A percentile compares a stretch with the other conserved stretches of the same genome.
phyloP scores from a whole-genome alignment of 2,113 vertebrate species.

The Pholis gunnellus region DNA sequence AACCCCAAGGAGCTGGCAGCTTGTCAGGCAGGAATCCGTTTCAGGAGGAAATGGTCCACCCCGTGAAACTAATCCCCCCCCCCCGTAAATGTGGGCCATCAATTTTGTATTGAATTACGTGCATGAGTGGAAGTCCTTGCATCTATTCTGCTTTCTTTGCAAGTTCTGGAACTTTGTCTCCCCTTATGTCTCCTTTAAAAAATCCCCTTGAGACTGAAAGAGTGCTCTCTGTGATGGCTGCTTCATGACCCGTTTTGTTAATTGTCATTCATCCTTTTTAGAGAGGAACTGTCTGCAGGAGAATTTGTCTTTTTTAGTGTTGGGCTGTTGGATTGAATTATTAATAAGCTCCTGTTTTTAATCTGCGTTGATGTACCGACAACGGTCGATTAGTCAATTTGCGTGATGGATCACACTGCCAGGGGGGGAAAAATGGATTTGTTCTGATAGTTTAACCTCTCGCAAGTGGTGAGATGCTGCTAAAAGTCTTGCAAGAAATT shows the following conservation, averaged over 20 bases:
- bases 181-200: conserved; percentile 8
- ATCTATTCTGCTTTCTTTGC: conserved; percentile 52
- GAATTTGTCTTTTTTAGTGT: conserved; percentile 55
- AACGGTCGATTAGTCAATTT: conserved; percentile 56
- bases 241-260: conserved; percentile 30
- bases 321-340: conserved; percentile 63
- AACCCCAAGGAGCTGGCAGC: conserved; percentile 29
- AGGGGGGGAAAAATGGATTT: conserved; percentile 45
- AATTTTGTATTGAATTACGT: conserved; percentile 61
- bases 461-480: conserved; percentile 23
- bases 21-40: conserved; percentile 40
- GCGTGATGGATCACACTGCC: conserved; percentile 61
- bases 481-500: conserved; percentile 38
- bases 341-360: conserved; percentile 69
- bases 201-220: conserved; percentile 1
- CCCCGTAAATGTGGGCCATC: conserved; percentile 49
- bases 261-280: conserved; percentile 56
- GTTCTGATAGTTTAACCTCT: conserved; percentile 61
- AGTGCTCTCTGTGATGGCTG: conserved; percentile 11
- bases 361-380: conserved; percentile 53
- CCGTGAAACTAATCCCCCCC: conserved; percentile 24
- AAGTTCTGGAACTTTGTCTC: conserved; percentile 23
- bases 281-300: conserved; percentile 23
- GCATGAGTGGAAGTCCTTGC: conserved; percentile 35
- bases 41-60: conserved; percentile 22